Percentiles rank a stretch among this genome's conserved stretches.
phyloP scores from a whole-genome alignment of 2,113 vertebrate species.

The Catharus minimus region DNA sequence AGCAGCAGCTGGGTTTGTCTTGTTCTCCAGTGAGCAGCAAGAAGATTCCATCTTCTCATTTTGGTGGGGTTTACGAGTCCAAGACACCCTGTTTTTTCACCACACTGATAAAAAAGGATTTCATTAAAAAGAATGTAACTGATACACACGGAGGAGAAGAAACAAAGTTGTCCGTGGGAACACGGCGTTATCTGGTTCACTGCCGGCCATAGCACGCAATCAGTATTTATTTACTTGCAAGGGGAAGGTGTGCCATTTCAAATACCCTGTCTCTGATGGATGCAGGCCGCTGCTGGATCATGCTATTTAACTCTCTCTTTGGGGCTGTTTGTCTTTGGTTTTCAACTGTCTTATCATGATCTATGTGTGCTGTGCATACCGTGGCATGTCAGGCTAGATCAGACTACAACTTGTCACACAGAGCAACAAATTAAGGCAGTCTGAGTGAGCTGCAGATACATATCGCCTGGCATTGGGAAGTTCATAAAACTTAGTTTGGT shows the following conservation, averaged over 20 bases:
- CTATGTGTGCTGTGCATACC: constrained; percentile 4
- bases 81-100: neutral
- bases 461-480: constrained; percentile 13
- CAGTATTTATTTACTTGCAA: constrained; percentile 1
- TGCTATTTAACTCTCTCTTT: constrained; percentile 1
- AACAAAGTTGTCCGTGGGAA: neutral
- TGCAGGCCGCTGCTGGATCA: neutral
- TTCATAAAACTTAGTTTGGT: constrained; percentile 55
- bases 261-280: constrained; percentile 8
- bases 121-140: neutral
- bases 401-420: constrained; percentile 51
- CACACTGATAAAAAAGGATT: neutral
- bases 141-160: neutral
- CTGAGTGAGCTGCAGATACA: constrained; percentile 45
- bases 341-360: constrained; percentile 50
- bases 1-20: neutral
- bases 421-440: constrained; percentile 54
- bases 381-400: constrained; percentile 49
- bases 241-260: constrained; percentile 42
- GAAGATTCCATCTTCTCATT: neutral
- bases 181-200: neutral
- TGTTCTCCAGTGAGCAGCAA: neutral
- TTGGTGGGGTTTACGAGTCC: neutral
- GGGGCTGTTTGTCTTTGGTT: constrained; percentile 41
- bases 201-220: neutral